phyloP scores from a whole-genome alignment of 2,888 invertebrate species.

The Philereme vetulata region DNA sequence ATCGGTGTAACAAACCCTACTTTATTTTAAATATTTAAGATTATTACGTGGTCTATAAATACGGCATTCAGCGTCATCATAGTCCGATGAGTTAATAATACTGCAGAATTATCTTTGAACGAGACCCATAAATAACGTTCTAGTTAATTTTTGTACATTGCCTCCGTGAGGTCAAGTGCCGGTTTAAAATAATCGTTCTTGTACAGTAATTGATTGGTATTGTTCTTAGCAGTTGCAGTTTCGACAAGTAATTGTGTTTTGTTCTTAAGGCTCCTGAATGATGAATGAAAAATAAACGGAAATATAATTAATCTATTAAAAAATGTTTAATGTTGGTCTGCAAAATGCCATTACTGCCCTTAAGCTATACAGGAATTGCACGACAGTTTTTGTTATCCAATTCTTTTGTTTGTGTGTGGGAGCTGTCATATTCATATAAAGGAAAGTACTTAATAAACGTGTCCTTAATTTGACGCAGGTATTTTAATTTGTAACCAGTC shows the following conservation, averaged over 20 bases:
- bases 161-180: slow-evolving; percentile 67
- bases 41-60: too few species aligned
- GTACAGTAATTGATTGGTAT: slow-evolving; percentile 66
- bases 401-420: too few species aligned
- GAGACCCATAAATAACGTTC: slow-evolving; percentile 64
- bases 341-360: not conserved
- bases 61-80: slow-evolving; percentile 50
- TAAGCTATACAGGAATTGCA: not conserved
- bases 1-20: too few species aligned
- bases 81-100: slow-evolving; percentile 68
- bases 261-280: not conserved
- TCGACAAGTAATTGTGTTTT: slow-evolving; percentile 9
- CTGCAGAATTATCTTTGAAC: slow-evolving; percentile 63
- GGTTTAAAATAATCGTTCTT: slow-evolving; percentile 65
- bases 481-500: slow-evolving; percentile 68
- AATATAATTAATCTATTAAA: not conserved
- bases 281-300: slow-evolving; percentile 1
- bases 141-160: slow-evolving; percentile 66
- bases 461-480: slow-evolving; percentile 41
- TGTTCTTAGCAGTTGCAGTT: slow-evolving; percentile 34
- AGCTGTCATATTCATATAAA: too few species aligned
- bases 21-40: too few species aligned
- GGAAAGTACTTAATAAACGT: too few species aligned
- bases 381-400: not conserved
- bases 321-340: not conserved